Evolutionary conservation across 2,113 vertebrate genomes (phyloP), one percentile per base, ranked within the genome.

Genomic region (Oplegnathus fasciatus): DNA sequence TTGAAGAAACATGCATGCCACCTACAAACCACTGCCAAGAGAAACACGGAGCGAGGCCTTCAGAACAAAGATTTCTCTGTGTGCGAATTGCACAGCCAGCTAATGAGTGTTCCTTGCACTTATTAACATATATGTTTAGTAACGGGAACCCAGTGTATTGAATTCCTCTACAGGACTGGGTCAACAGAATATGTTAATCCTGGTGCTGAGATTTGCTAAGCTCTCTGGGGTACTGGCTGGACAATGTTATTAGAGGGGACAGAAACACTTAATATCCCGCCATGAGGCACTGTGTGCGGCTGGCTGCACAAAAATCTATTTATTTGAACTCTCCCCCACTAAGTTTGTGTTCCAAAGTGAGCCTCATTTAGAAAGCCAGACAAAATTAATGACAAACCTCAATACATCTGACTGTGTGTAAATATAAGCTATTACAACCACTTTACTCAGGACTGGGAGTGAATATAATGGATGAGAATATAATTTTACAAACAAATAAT

Each of bases 131-230:
- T 95, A 91, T 95, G 88, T 93, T 93, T 94, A 90, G 93, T 94
- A 96, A 95, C 88, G 67, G 81, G 89, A 95, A 83, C 89, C 89
- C 52, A 17, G 75, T 87, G 90, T 91, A 93, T 94, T 91, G 82
- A 93, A 92, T 95, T 95, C 93, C 94, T 91, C 73, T 72, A 68
- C 86, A 89, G 70, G 82, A 93, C 89, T 91, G 85, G 88, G 91
- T 95, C 93, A 95, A 95, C 94, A 95, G 80, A 92, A 94, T 93
- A 95, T 95, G 94, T 87, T 94, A 96, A 96, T 95, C 78, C 76
- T 61, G 20, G 83, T 83, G 86, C 79, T 79, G 87, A 92, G 89
- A 90, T 95, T 86, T 90, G 82, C 75, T 80, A 65, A 86, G 48
- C 57, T 92, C 94, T 91, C 88, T 74, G 64, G 86, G 75, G 88